Conservation (phyloP, 2,113 vertebrate genomes). For the Promerops cafer region DNA sequence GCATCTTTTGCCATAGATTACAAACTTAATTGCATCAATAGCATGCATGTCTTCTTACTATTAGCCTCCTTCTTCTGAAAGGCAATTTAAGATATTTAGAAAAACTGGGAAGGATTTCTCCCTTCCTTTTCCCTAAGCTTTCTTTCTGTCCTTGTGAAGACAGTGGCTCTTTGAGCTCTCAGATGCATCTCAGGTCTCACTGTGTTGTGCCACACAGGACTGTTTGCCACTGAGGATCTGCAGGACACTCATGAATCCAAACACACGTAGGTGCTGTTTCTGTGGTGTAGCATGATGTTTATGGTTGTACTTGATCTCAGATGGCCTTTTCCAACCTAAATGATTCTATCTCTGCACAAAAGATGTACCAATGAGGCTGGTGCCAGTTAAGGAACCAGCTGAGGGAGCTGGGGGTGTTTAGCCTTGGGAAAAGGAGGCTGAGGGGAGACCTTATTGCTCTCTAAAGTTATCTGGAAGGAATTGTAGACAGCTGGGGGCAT, state of each 20-base stretch:
- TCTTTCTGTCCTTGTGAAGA: neutral
- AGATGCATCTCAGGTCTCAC: neutral
- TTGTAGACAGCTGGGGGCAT: neutral
- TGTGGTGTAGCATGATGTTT: rapidly evolving
- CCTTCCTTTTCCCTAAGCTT: neutral
- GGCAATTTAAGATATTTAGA: neutral
- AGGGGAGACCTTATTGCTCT: neutral
- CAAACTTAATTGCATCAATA: neutral
- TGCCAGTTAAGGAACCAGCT: neutral
- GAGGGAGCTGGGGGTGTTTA: neutral
- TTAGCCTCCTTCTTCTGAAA: neutral
- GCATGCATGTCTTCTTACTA: neutral
- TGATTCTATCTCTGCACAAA: neutral
- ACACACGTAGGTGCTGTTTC: rapidly evolving
- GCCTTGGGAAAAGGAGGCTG: neutral
- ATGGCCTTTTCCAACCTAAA: neutral
- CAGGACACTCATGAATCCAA: neutral
- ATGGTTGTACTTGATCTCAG: rapidly evolving
- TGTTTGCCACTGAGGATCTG: neutral
- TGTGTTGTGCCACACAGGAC: too few species aligned
- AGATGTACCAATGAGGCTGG: neutral
- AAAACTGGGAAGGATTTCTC: neutral
- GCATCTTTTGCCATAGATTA: neutral
- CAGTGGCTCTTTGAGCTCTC: neutral
- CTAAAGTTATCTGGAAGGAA: neutral